Evolutionary conservation across 1,140 invertebrate species (phyloP), one percentile per base, ranked within the genome.

Genomic region (Mactra quadrangularis): DNA sequence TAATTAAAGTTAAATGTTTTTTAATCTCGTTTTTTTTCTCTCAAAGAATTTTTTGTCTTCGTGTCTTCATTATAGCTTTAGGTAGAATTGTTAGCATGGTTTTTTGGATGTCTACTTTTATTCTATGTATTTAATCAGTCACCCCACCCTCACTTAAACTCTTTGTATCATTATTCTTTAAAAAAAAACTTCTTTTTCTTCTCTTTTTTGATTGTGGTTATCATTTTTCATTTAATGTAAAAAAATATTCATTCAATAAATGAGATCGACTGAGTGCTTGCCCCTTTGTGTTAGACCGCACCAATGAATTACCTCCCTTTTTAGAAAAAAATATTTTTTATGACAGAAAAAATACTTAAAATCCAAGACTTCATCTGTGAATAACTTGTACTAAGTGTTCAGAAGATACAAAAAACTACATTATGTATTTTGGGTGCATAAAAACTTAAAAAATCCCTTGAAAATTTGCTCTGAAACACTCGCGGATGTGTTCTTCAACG

Each of bases 231-330:
- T 41, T 6, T 41, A 41, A n/a, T n/a, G n/a, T n/a, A n/a, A n/a
- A n/a, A n/a, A n/a, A n/a, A n/a, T 50, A 72, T 47, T 72, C 50
- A 72, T 72, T 72, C 19, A 45, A 57, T 72, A 55, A 72, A 53
- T 72, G 50, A 55, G 35, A 47, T 25, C 52, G 29, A 72, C 33
- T 31, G 50, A 57, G 35, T 57, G 70, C 50, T 55, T 76, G 55
- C 55, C 55, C 55, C n/a, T n/a, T 50, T 45, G 6, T 25, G 29
- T 60, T 41, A 31, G n/a, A 13, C 31, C 19, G 9, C 45, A 25
- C 47, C 50, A 55, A 47, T 72, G 31, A 25, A 72, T 55, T 55
- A 72, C 70, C 52, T 72, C 70, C 50, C 70, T 38, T 57, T n/a
- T n/a, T n/a, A n/a, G n/a, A n/a, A n/a, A n/a, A n/a, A n/a, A n/a